A percentile compares a stretch with the other conserved stretches of the same genome.
phyloP scores from a whole-genome alignment of 2,797 vertebrate species.

The Helarctos malayanus region DNA sequence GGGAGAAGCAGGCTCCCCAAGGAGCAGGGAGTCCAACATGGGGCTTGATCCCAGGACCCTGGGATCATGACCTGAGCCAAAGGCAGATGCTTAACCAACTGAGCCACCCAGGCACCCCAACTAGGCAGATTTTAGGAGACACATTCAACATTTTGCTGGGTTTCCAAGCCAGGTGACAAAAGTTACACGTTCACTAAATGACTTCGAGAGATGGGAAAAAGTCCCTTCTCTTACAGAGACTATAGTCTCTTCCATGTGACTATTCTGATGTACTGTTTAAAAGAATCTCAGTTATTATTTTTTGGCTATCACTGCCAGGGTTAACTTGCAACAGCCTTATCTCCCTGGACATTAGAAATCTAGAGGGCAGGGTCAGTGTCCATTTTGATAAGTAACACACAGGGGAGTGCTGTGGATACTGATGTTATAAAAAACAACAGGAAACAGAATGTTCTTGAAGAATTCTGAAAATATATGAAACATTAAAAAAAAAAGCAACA shows the following conservation, averaged over 20 bases:
- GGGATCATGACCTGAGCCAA: not conserved
- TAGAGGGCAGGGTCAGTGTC: not conserved
- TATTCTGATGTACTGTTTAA: not conserved
- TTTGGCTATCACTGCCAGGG: not conserved
- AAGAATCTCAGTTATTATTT: not conserved
- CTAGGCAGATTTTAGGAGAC: not conserved
- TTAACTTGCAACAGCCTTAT: not conserved
- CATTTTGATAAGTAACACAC: not conserved
- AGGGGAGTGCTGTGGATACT: not conserved
- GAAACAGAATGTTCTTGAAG: not conserved
- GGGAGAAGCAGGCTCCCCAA: not conserved
- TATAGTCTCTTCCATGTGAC: not conserved
- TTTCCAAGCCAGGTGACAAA: not conserved
- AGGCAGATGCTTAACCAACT: no score
- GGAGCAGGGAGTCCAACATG: not conserved
- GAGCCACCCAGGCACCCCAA: not conserved
- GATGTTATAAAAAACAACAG: slow-evolving; percentile 51
- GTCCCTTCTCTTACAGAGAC: not conserved
- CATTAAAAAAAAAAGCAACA: not conserved
- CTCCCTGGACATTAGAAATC: not conserved
- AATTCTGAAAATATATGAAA: slow-evolving; percentile 57
- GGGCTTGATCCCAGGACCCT: not conserved
- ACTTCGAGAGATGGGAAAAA: not conserved
- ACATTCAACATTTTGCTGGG: not conserved
- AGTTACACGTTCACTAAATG: not conserved